These are phyloP conservation scores for Nemopilema nomurai DNA, from an alignment of 30 jellyfish, hydroid and myxozoan genomes.

Conservation along the genomic window DNA sequence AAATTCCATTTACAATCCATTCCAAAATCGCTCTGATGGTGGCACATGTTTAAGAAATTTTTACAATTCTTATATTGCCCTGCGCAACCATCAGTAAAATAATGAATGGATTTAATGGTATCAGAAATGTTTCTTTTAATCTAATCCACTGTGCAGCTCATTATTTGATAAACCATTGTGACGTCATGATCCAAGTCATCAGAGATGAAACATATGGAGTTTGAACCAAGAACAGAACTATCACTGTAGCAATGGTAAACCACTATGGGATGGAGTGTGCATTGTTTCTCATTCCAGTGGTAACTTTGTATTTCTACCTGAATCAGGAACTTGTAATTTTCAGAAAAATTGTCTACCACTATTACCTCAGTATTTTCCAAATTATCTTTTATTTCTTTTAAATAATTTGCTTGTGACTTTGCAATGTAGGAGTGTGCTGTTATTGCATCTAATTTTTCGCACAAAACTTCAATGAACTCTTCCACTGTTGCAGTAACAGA, in stretches of 20 bases:
- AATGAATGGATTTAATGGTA: not conserved
- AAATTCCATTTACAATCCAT: too few species aligned
- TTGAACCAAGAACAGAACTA: not conserved
- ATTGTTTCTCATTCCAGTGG: constrained; percentile 1
- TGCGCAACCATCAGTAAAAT: constrained; percentile 68
- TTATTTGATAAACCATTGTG: not conserved
- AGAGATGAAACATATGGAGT: constrained; percentile 47
- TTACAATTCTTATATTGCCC: constrained; percentile 69
- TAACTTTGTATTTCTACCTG: constrained; percentile 5
- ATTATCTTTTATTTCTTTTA: not conserved
- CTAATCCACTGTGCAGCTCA: not conserved
- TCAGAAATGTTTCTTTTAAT: not conserved
- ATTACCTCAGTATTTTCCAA: not conserved
- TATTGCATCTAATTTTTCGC: too few species aligned
- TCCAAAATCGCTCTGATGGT: constrained; percentile 32
- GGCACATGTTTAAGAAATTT: constrained; percentile 49
- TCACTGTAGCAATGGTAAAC: not conserved
- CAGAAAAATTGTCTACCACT: not conserved
- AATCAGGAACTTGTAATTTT: not conserved
- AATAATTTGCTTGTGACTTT: not conserved
- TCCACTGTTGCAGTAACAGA: not conserved
- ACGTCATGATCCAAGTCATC: constrained; percentile 62
- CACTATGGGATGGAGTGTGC: not conserved
- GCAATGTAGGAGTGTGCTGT: too few species aligned
- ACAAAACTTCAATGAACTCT: too few species aligned